Conservation (phyloP, 2,888 invertebrate species). For the Diachrysia chrysitis region DNA sequence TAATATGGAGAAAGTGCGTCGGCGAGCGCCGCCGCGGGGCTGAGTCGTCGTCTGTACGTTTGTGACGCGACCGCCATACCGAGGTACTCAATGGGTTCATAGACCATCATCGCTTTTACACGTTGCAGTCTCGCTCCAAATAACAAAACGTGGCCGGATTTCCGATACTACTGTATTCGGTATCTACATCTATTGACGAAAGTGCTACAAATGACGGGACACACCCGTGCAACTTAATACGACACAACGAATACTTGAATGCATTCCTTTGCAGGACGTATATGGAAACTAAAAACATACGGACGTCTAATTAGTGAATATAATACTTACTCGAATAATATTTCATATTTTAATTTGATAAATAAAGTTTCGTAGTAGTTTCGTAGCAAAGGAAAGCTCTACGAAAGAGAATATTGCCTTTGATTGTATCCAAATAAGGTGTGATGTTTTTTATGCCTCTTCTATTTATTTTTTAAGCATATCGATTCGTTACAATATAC, state of each 20-base stretch:
- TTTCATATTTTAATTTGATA: too few relatives aligned
- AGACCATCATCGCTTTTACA: slow-evolving; percentile 78
- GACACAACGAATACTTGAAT: slow-evolving; percentile 10
- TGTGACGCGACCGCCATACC: slow-evolving; percentile 75
- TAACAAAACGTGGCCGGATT: slow-evolving; percentile 83
- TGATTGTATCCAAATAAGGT: too few relatives aligned
- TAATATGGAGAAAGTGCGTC: slow-evolving; percentile 81
- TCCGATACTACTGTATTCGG: slow-evolving; percentile 71
- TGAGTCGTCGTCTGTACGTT: slow-evolving; percentile 59
- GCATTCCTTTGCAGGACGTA: not conserved
- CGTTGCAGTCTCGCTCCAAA: slow-evolving; percentile 83
- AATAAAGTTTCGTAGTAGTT: too few relatives aligned
- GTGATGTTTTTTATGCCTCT: too few relatives aligned
- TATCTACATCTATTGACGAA: slow-evolving; percentile 61
- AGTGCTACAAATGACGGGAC: slow-evolving; percentile 49
- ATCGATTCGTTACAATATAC: too few relatives aligned
- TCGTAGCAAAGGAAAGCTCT: too few relatives aligned
- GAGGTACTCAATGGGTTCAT: slow-evolving; percentile 79
- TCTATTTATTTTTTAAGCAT: too few relatives aligned
- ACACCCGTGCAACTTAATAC: slow-evolving; percentile 43
- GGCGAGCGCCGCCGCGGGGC: slow-evolving; percentile 51
- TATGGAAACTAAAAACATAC: not conserved
- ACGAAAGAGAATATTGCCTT: too few relatives aligned
- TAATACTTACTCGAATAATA: too few relatives aligned
- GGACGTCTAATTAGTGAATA: not conserved